Evolutionary conservation across 2,797 vertebrate species (phyloP).

Genomic region (Lateolabrax maculatus): DNA sequence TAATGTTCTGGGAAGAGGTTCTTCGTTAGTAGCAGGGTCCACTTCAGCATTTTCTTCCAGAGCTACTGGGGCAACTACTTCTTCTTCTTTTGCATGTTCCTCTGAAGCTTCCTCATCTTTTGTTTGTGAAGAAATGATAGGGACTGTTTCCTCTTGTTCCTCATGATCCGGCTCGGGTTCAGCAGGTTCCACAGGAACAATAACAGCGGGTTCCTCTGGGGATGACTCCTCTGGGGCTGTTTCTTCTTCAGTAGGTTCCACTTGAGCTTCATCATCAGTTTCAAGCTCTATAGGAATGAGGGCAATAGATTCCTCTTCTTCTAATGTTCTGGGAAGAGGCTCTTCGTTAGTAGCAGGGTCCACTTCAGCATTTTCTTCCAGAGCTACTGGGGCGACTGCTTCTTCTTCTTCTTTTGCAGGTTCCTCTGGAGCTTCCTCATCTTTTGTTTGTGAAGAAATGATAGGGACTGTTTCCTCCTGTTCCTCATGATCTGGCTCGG

Average conservation of each 20-base stretch:
- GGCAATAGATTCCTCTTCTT: slow-evolving; percentile 25
- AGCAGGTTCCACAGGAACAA: not conserved
- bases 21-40: not conserved
- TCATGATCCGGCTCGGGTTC: not conserved
- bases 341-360: slow-evolving; percentile 1
- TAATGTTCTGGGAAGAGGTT: slow-evolving; percentile 2
- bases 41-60: slow-evolving; percentile 3
- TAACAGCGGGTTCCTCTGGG: slow-evolving; percentile 4
- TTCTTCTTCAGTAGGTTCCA: slow-evolving; percentile 1
- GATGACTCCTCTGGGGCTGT: not conserved
- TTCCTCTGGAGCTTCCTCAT: not conserved
- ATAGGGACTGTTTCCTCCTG: not conserved
- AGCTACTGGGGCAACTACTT: not conserved
- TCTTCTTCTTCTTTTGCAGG: not conserved
- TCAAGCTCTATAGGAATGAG: slow-evolving; percentile 1
- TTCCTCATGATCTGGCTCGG: not conserved
- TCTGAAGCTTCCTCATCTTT: not conserved
- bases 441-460: not conserved
- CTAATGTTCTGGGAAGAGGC: not conserved
- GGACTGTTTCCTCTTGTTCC: not conserved
- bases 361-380: slow-evolving; percentile 2
- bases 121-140: not conserved
- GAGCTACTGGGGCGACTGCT: not conserved
- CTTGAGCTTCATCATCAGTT: not conserved
- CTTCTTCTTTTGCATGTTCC: slow-evolving; percentile 13